Evolutionary conservation across 2,888 invertebrate genomes (phyloP), one percentile per base, ranked within the genome.

Genomic region (Temnothorax unifasciatus): DNA sequence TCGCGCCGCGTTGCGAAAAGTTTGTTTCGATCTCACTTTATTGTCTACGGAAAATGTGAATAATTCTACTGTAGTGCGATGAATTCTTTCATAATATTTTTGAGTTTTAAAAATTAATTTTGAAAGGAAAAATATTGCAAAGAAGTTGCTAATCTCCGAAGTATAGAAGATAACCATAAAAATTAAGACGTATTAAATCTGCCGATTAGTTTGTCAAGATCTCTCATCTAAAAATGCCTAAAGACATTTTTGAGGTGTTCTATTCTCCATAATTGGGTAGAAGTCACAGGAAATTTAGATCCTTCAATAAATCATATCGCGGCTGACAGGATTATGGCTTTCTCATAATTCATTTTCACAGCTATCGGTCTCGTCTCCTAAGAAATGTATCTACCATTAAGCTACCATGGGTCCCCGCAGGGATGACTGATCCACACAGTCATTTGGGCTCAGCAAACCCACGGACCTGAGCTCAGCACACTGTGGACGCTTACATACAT

Each of bases 331-430:
- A 15, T 77, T 77, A 69, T 15, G 54, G 15, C 54, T 54, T 69
- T 69, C 54, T 52, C 71, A 68, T 77, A 69, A 77, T 69, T 77
- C 54, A 77, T 68, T 77, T 77, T 77, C 71, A 76, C 76, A 76
- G 50, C 50, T 75, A 75, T 76, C 75, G 69, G 52, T 15, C 29
- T 63, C 13, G 68, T 29, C 54, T 74, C 34, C 9, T 21, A 73
- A 21, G 38, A 59, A 47, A 57, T 3, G 44, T 47, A 38, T 21
- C 25, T 74, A 25, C 18, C 29, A 79, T 47, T 57, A 66, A 73
- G 18, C 79, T 74, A 73, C 75, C 74, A 13, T 15, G 41, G 25
- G 44, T 71, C 21, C 57, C 44, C 34, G 29, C 34, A 0, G 38
- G 38, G 38, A 63, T n/a, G 25, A 66, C 44, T 25, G 44, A 47